phyloP scores from a whole-genome alignment of 2,113 vertebrate genomes.

The Lagopus muta region DNA sequence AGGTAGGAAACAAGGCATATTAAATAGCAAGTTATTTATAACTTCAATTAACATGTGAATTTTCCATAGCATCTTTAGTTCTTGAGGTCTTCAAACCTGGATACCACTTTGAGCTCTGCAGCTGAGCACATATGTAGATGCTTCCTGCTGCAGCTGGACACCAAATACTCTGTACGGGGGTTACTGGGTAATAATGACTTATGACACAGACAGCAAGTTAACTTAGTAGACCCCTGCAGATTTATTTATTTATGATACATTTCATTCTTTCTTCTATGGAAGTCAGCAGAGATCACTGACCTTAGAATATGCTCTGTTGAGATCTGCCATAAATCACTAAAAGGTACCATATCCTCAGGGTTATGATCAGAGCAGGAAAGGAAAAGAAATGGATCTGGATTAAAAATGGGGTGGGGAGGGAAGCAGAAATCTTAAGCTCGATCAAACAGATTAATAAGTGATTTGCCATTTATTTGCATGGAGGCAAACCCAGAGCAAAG shows the following conservation, averaged over 20 bases:
- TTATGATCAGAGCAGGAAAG: not conserved
- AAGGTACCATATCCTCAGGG: not conserved
- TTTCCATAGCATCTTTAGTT: not conserved
- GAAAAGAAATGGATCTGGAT: not conserved
- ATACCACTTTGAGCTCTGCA: not conserved
- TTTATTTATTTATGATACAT: rapidly evolving
- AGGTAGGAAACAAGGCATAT: not conserved
- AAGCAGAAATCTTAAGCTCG: not conserved
- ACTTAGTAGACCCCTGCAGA: not conserved
- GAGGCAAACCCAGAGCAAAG: not conserved
- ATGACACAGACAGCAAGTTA: not conserved
- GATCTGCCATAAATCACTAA: not conserved
- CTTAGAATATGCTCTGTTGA: not conserved
- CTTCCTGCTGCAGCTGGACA: not conserved
- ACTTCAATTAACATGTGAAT: not conserved
- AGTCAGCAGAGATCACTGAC: not conserved
- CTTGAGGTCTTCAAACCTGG: not conserved
- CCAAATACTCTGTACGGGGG: not conserved
- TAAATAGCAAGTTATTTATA: not conserved
- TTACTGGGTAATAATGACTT: not conserved
- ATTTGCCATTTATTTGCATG: not conserved
- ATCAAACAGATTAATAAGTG: not conserved
- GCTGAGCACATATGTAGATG: not conserved
- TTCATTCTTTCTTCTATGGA: not conserved
- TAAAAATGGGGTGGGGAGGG: not conserved